phyloP scores from a whole-genome alignment of 2,797 vertebrate genomes.

The Steatocranus sp. region DNA sequence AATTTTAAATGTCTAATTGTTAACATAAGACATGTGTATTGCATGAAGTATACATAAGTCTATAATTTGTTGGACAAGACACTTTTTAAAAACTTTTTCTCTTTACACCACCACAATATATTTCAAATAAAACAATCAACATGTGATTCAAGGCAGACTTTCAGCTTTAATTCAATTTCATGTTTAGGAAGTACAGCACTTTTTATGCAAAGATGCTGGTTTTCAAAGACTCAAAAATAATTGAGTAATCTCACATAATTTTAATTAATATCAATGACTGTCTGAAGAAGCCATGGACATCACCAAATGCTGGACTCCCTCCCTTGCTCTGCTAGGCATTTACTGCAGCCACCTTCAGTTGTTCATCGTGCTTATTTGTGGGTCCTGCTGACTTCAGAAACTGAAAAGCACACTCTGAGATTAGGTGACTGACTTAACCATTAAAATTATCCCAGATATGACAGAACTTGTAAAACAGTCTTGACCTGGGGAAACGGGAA shows the following conservation, averaged over 20 bases:
- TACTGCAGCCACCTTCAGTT: neutral
- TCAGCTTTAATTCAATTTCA: neutral
- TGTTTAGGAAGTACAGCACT: neutral
- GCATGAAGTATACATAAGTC: neutral
- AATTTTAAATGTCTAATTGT: neutral
- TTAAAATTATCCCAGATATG: neutral
- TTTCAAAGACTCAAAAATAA: neutral
- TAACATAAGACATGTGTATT: neutral
- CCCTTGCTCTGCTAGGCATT: neutral
- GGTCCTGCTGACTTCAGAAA: neutral
- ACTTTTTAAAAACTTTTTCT: neutral
- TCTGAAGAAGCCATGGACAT: neutral
- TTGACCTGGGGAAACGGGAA: neutral
- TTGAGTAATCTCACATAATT: too few relatives aligned
- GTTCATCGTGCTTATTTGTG: neutral
- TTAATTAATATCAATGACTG: neutral
- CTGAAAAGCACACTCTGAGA: neutral
- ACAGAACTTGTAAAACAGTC: neutral
- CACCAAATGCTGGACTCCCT: neutral
- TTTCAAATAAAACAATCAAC: neutral
- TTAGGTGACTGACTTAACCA: neutral
- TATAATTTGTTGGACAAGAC: neutral
- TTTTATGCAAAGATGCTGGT: neutral
- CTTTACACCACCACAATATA: neutral
- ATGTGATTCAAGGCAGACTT: neutral